Base-by-base conservation (phyloP, 2,797 vertebrate genomes). In the Anas bernieri region DNA sequence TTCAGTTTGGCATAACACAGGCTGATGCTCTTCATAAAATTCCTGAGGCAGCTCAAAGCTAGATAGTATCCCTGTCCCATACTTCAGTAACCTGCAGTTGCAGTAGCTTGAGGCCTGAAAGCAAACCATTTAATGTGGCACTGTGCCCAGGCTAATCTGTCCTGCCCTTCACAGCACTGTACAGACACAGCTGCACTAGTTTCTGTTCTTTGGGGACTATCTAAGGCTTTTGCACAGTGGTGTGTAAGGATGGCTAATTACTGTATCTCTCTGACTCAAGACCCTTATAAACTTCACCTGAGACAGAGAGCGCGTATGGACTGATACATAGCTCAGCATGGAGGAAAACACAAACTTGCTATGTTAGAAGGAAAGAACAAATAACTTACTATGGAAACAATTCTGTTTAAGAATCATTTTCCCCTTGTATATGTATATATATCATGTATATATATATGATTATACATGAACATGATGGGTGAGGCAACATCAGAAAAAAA, bases 141-240 rank as follows among this genome's bases (percentile, higher is more conserved):
- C 10, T 20, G 17, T n/a, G 61, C 31, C 54, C 64, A 11, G n/a
- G 28, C 30, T 66, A 41, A 7, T 11, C 48, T 5, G 2, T 58
- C 9, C 70, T 23, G 0, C n/a, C 30, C 76, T 25, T 43, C 52
- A 2, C 0, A 0, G 14, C 0, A 2, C 55, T 28, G 8, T 41
- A 13, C 1, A 2, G 41, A 15, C 15, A 15, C 4, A 7, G 6
- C 46, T 46, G 23, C 43, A 12, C 46, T 43, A 18, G 12, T 22
- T 7, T 26, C 64, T 82, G 48, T 4, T 0, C 39, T 22, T 1
- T 14, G 7, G 54, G 30, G 30, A 4, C 3, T 5, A 11, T 13
- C 25, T 64, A 39, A 37, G 58, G n/a, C 6, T 0, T 14, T 78
- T 14, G 9, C 0, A 21, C 43, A 25, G 37, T 23, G 54, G 50